A percentile compares a stretch with the other conserved stretches of the same genome.
Evolutionary conservation across 2,888 invertebrate species (phyloP).

Genomic region (Mimas tiliae): DNA sequence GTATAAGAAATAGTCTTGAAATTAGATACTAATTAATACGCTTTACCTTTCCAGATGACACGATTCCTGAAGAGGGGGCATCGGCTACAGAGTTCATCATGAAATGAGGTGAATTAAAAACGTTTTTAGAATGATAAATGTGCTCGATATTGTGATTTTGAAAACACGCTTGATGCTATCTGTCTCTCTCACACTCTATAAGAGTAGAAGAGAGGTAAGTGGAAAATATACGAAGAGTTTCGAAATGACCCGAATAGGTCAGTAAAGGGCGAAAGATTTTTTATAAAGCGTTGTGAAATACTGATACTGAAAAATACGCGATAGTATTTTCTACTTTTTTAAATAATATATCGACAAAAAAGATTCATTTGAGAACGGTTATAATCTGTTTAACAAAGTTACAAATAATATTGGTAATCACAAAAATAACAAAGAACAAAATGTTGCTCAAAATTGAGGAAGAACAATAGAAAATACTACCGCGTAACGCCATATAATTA

Average conservation of each 20-base stretch:
- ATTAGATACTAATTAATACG: background rate
- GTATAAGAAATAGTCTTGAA: too few relatives aligned
- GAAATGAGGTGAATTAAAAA: constrained; percentile 63
- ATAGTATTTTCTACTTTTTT: constrained; percentile 55
- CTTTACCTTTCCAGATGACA: constrained; percentile 76
- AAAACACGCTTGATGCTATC: constrained; percentile 52
- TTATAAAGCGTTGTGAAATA: constrained; percentile 80
- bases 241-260: constrained; percentile 51
- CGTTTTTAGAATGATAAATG: constrained; percentile 53
- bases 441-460: constrained; percentile 66
- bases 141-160: constrained; percentile 66
- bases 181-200: constrained; percentile 52
- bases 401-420: background rate
- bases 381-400: background rate
- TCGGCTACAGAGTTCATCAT: constrained; percentile 75
- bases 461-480: constrained; percentile 58
- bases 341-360: constrained; percentile 31
- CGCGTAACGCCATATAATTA: constrained; percentile 61
- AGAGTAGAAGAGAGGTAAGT: constrained; percentile 49
- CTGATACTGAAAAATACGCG: constrained; percentile 60
- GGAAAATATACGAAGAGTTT: constrained; percentile 45
- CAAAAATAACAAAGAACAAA: background rate
- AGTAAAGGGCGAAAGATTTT: constrained; percentile 69
- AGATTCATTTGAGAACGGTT: constrained; percentile 22
- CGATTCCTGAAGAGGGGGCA: constrained; percentile 72